phyloP scores from a whole-genome alignment of 2,888 invertebrate species.

The Pristionchus fissidentatus region DNA sequence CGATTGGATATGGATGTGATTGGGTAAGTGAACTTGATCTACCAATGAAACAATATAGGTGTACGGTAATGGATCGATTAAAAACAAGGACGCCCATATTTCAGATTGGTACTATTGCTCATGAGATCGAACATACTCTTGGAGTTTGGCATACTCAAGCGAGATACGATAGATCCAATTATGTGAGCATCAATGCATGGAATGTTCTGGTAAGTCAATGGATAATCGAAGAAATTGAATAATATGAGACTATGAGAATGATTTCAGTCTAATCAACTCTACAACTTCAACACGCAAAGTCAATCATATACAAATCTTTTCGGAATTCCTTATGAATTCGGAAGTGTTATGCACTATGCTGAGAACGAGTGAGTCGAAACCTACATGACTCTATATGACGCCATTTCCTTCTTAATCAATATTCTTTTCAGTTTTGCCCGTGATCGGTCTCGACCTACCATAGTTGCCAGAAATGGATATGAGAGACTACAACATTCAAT shows the following conservation, averaged over 20 bases:
- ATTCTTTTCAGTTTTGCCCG: slow-evolving; percentile 37
- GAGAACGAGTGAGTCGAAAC: slow-evolving; percentile 41
- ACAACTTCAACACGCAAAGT: slow-evolving; percentile 46
- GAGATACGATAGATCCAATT: slow-evolving; percentile 45
- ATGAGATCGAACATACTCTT: slow-evolving; percentile 43
- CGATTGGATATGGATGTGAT: slow-evolving; percentile 49
- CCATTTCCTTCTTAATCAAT: too few relatives aligned
- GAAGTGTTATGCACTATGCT: slow-evolving; percentile 46
- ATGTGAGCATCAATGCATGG: slow-evolving; percentile 40
- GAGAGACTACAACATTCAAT: slow-evolving; percentile 45
- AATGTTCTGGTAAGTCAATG: slow-evolving; percentile 32
- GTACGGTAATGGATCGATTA: too few relatives aligned
- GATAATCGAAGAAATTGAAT: neutral
- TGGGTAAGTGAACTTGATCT: too few relatives aligned
- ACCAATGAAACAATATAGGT: too few relatives aligned
- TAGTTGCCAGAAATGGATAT: slow-evolving; percentile 33
- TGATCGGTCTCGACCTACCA: slow-evolving; percentile 31
- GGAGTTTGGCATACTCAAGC: slow-evolving; percentile 49
- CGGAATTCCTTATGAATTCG: slow-evolving; percentile 48
- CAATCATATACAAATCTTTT: slow-evolving; percentile 37
- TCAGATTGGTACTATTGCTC: slow-evolving; percentile 48
- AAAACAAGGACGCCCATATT: neutral
- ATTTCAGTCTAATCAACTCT: slow-evolving; percentile 28
- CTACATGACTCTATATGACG: too few relatives aligned
- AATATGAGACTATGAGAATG: too few relatives aligned